Percentiles rank a stretch among this genome's conserved stretches.
Evolutionary conservation across 2,888 invertebrate species (phyloP).

Genomic region (Dolichomitus sp.): DNA sequence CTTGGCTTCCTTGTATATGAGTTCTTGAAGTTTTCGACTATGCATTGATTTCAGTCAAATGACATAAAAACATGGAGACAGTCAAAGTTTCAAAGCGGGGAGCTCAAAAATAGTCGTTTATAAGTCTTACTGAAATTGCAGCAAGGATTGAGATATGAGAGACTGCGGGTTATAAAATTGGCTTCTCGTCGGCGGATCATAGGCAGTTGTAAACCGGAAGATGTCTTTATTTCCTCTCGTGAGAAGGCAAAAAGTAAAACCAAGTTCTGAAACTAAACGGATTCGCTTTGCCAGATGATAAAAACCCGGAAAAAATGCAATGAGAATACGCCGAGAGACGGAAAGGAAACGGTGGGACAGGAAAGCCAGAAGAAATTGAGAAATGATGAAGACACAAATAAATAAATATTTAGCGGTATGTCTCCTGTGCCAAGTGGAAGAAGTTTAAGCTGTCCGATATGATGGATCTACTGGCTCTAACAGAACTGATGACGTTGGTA

Average conservation of each 20-base stretch:
- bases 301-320: constrained; percentile 45
- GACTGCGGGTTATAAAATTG: neutral
- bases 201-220: neutral
- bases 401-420: constrained; percentile 56
- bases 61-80: no score
- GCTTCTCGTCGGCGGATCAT: neutral
- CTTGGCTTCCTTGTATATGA: no score
- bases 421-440: constrained; percentile 40
- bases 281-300: constrained; percentile 48
- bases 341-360: constrained; percentile 56
- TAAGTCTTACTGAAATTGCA: neutral
- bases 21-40: no score
- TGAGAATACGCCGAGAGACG: constrained; percentile 4
- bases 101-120: neutral
- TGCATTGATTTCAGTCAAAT: no score
- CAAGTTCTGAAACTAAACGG: constrained; percentile 57
- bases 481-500: constrained; percentile 6
- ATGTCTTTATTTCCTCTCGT: constrained; percentile 49
- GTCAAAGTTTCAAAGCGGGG: no score
- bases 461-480: constrained; percentile 59
- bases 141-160: neutral
- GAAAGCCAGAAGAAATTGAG: constrained; percentile 60
- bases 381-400: constrained; percentile 66
- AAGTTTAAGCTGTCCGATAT: constrained; percentile 65
- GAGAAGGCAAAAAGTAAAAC: constrained; percentile 41